Base-by-base conservation (phyloP, 92 coral and sea anemone genomes). In the Heliopora coerulea region DNA sequence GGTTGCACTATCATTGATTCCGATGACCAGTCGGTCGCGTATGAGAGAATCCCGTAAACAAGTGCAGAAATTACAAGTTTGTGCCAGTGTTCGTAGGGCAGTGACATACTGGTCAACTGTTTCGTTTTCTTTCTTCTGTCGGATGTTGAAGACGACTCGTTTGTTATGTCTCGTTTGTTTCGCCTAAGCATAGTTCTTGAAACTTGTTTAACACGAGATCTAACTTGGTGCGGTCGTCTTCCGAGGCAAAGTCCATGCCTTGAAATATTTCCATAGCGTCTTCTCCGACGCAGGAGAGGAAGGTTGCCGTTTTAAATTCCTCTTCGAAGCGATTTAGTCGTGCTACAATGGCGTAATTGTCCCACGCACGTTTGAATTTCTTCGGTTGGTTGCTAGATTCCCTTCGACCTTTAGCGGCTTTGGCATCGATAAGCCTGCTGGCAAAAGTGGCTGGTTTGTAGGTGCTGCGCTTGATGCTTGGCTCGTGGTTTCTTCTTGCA, bases 141-240 rank as follows among this genome's bases (percentile, higher is more conserved):
- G n/a, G n/a, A n/a, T n/a, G n/a, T n/a, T n/a, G n/a, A 75, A 75
- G 34, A 66, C n/a, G 54, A 75, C 62, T 4, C 81, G 8, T 42
- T 66, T 78, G 19, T n/a, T 82, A 44, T 23, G 78, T 74, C 57
- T 82, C 56, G 7, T 62, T 74, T 13, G 77, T 75, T 17, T 65
- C 72, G 18, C 85, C 76, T 26, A 81, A 56, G 75, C 72, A 80
- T 32, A 60, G 42, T 28, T 80, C 54, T 0, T 60, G 8, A 13
- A 72, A 60, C 30, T 80, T 80, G 14, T 17, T 54, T 9, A 60
- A 49, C 20, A 59, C 32, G n/a, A 56, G 34, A 58, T 32, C 67
- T 11, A 35, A 73, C 54, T 74, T 59, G 17, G 41, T 14, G 2
- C 29, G n/a, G n/a, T n/a, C n/a, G n/a, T n/a, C n/a, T n/a, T n/a